Evolutionary conservation across 2,113 vertebrate species (phyloP), one percentile per base, ranked within the genome.

Genomic region (Anolis sagrei): DNA sequence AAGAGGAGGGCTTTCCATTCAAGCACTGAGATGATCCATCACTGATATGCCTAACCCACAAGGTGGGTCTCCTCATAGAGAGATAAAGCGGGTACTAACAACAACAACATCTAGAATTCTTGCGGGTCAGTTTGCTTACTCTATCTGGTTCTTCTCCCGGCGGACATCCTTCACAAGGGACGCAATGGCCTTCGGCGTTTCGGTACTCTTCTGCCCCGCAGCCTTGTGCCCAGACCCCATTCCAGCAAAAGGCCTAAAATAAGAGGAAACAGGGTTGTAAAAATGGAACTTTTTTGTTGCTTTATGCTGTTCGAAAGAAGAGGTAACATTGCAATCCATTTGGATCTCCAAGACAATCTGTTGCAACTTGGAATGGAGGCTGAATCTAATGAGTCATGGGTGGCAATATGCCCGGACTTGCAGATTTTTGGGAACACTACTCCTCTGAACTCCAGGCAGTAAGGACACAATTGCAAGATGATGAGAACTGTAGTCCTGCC

Each of bases 101-200:
- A 44, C 39, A 44, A 44, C 39, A 44, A 44, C 16, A 64, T 64
- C 62, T 64, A 64, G 23, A 58, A 18, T 18, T 58, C 13, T 16
- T 58, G 13, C 54, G 3, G 72, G 44, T 0, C 18, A 4, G 1
- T 1, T 9, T 0, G 76, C 97, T 97, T 89, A 99, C 98, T 96
- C 93, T 93, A 2, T 89, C 81, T 5, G 97, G 98, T 90, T 98
- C 97, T 89, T 97, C 95, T 39, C 98, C 98, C 0, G 97, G 95
- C 0, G 96, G 97, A 88, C 98, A 99, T 44, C 86, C 89, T 74
- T 89, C 89, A 90, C 97, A 97, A 4, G 84, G 74, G 14, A 76
- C 83, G 80, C 93, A 94, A 93, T 92, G 4, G 86, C 95, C 90
- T 92, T 87, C 87, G 0, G 32, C 54, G 0, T 21, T 7, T 4